Evolutionary conservation across 2,888 invertebrate genomes (phyloP).

Genomic region (Malacosoma neustria): DNA sequence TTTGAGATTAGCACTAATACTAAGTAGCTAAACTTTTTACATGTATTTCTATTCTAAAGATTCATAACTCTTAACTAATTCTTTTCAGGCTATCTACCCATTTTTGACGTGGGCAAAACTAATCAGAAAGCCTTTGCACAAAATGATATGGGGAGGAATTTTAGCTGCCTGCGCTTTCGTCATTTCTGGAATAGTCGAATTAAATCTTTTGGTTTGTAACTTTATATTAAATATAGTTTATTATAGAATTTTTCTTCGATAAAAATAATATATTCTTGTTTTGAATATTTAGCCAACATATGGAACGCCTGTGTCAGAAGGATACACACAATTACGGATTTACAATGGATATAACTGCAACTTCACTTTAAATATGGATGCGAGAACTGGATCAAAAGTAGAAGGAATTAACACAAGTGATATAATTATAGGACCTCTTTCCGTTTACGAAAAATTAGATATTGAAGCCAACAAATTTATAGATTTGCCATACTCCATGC

Average conservation of each 20-base stretch:
- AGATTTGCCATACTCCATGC: constrained; percentile 46
- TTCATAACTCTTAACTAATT: not conserved
- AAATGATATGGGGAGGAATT: constrained; percentile 90
- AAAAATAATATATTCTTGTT: constrained; percentile 1
- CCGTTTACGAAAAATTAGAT: constrained; percentile 55
- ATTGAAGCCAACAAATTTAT: constrained; percentile 28
- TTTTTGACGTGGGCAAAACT: constrained; percentile 79
- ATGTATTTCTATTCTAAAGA: too few relatives aligned
- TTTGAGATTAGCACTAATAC: too few relatives aligned
- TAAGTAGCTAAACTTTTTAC: too few relatives aligned
- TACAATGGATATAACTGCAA: constrained; percentile 80
- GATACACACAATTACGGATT: constrained; percentile 78
- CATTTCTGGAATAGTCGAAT: constrained; percentile 90
- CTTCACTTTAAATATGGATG: constrained; percentile 41
- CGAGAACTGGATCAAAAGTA: constrained; percentile 15
- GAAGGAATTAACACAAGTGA: constrained; percentile 17
- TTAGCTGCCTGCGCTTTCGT: constrained; percentile 90
- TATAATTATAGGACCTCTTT: constrained; percentile 37
- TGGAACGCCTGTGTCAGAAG: constrained; percentile 70
- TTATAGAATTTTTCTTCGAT: not conserved
- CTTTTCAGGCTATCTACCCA: constrained; percentile 82
- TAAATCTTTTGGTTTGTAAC: constrained; percentile 78
- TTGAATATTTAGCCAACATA: constrained; percentile 67
- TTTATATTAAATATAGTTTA: too few relatives aligned
- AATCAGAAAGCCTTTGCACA: constrained; percentile 86